Evolutionary conservation across 2,113 vertebrate genomes (phyloP).

Genomic region (Leiothrix lutea): DNA sequence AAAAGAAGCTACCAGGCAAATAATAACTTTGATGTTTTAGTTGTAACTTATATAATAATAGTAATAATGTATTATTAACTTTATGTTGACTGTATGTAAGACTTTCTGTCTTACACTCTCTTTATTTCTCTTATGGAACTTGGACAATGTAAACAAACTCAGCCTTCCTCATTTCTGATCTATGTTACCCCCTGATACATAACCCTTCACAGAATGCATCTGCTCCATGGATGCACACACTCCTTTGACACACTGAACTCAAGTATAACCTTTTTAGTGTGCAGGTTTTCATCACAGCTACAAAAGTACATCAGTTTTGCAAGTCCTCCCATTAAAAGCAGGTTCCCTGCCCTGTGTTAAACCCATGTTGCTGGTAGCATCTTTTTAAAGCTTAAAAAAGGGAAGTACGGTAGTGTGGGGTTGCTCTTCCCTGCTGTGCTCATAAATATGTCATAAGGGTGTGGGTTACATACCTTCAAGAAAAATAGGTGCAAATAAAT

Average conservation of each 20-base stretch:
- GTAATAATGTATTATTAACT: neutral
- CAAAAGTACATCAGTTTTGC: neutral
- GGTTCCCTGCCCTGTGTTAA: rapidly evolving
- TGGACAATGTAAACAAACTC: neutral
- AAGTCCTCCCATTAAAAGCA: neutral
- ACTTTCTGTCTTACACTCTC: neutral
- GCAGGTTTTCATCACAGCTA: neutral
- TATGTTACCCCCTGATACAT: neutral
- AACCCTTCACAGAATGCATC: neutral
- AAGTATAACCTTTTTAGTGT: neutral
- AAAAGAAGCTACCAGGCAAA: neutral
- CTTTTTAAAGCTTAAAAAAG: neutral
- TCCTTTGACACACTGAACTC: neutral
- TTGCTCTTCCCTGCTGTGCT: neutral
- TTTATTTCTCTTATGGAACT: neutral
- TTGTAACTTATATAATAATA: neutral
- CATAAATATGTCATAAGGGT: neutral
- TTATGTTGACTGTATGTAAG: neutral
- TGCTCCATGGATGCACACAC: neutral
- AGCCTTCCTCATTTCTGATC: neutral
- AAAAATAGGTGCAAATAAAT: neutral
- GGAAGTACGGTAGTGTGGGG: neutral
- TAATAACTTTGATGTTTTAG: neutral
- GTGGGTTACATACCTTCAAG: neutral
- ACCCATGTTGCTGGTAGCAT: neutral